phyloP scores from a whole-genome alignment of 1,140 invertebrate genomes.

The Arctopsyche grandis region DNA sequence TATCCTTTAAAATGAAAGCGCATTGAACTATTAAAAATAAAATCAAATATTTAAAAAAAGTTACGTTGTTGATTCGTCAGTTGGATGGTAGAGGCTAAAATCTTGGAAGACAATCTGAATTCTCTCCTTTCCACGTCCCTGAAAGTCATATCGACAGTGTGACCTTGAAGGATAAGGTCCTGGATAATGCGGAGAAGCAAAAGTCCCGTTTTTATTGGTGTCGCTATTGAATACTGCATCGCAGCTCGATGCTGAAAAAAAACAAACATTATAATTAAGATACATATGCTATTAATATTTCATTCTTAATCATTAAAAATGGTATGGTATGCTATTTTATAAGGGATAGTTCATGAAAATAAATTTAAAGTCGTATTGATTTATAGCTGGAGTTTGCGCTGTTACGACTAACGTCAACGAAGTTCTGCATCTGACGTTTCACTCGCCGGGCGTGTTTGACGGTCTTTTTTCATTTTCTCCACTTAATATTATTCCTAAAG shows the following conservation, averaged over 20 bases:
- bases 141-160: constrained; percentile 86
- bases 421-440: no score
- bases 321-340: no score
- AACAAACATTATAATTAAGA: constrained; percentile 49
- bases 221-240: constrained; percentile 82
- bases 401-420: no score
- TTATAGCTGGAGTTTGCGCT: no score
- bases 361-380: no score
- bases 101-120: constrained; percentile 82
- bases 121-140: constrained; percentile 82
- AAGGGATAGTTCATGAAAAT: no score
- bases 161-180: constrained; percentile 77
- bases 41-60: constrained; percentile 49
- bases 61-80: constrained; percentile 72
- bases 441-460: no score
- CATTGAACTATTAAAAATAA: background rate
- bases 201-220: constrained; percentile 80
- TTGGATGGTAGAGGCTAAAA: constrained; percentile 71
- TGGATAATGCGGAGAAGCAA: constrained; percentile 82
- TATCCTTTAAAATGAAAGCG: background rate
- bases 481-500: no score
- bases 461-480: no score
- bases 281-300: background rate
- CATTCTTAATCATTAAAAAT: no score
- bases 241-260: constrained; percentile 80